These are phyloP conservation scores for Azemiops feae DNA, from an alignment of 2,113 vertebrate species.

Conservation along the genomic window DNA sequence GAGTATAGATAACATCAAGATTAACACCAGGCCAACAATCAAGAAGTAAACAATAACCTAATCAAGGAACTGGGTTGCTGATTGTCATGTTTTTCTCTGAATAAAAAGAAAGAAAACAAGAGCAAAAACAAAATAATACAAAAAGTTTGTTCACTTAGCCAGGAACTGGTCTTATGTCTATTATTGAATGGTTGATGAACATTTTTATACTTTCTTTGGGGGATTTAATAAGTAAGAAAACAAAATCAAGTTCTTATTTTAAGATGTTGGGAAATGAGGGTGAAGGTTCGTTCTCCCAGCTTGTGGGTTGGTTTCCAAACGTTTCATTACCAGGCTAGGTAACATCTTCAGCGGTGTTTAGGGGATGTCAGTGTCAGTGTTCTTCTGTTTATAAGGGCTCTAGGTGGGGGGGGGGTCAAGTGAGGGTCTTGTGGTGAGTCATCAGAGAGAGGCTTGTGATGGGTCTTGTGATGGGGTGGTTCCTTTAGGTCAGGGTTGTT, in stretches of 20 bases:
- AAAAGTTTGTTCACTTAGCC: neutral
- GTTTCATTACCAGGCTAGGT: too few relatives aligned
- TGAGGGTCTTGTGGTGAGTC: too few relatives aligned
- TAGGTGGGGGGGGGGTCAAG: too few relatives aligned
- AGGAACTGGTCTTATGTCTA: neutral
- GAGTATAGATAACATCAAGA: neutral
- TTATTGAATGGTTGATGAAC: neutral
- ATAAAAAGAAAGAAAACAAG: neutral
- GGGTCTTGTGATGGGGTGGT: too few relatives aligned
- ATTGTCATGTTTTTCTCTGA: neutral
- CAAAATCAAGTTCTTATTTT: neutral
- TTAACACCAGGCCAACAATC: neutral
- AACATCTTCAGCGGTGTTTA: too few relatives aligned
- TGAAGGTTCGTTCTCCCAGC: too few relatives aligned
- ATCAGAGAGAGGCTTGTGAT: too few relatives aligned
- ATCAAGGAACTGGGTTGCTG: neutral
- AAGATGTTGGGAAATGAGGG: neutral
- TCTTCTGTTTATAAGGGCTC: too few relatives aligned
- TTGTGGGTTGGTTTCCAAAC: too few relatives aligned
- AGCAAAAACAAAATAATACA: neutral
- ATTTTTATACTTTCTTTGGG: neutral
- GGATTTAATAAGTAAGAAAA: neutral
- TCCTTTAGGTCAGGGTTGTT: too few relatives aligned
- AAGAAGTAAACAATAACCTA: neutral
- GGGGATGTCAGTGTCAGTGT: too few relatives aligned